Evolutionary conservation across 2,113 vertebrate genomes (phyloP).

Genomic region (Aramus guarauna): DNA sequence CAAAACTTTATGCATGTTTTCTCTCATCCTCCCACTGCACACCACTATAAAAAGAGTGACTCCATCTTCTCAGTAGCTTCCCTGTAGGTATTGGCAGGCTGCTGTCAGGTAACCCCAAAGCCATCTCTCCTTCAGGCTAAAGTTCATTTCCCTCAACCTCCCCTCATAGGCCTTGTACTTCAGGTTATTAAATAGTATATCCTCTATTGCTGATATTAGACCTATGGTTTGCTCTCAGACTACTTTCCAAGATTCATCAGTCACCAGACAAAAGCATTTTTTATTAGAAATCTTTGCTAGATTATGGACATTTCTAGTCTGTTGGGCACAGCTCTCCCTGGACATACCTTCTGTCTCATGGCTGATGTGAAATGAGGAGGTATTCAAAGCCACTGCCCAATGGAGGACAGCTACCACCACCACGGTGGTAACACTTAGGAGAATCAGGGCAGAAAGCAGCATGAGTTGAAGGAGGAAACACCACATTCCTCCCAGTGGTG

Average conservation of each 20-base stretch:
- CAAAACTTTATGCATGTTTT: neutral
- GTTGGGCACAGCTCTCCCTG: neutral
- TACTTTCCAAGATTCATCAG: neutral
- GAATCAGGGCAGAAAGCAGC: neutral
- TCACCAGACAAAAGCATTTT: neutral
- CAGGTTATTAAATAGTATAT: neutral
- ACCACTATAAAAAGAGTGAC: neutral
- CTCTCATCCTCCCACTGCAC: neutral
- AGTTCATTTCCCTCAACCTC: neutral
- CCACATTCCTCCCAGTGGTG: neutral
- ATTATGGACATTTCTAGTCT: neutral
- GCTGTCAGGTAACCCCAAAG: neutral
- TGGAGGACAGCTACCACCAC: neutral
- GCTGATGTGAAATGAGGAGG: neutral
- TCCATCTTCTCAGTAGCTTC: neutral
- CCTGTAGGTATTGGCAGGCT: neutral
- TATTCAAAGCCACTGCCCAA: neutral
- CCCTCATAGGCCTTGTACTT: rapidly evolving
- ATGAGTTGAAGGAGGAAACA: neutral
- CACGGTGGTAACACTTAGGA: neutral
- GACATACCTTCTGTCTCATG: neutral
- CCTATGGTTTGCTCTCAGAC: neutral
- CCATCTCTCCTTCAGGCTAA: neutral
- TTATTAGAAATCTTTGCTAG: neutral
- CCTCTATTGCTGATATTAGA: neutral